Base-by-base conservation (phyloP, 2,113 vertebrate species). In the Hemiprocne comata region DNA sequence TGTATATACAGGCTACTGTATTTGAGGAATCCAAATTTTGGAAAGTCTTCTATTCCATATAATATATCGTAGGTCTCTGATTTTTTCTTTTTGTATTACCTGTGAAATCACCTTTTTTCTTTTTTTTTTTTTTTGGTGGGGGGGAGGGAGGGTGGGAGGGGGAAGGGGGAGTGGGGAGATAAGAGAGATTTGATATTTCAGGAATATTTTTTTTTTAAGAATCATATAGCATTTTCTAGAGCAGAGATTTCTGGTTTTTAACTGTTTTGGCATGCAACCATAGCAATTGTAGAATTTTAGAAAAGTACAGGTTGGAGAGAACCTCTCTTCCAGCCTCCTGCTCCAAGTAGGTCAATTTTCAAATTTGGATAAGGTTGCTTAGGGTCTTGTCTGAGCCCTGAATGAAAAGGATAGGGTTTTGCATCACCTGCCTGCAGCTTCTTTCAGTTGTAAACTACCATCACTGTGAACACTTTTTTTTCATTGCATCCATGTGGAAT, bases 131-230 rank as follows among this genome's bases (percentile, higher is more conserved):
- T 23, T 18, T 40, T n/a, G 42, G 11, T 15, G 42, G 42, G 42
- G 42, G 42, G 44, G 44, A 16, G 44, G 44, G 6, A 46, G 44
- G 7, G 42, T 15, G 44, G 6, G 2, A 2, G 6, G 5, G 5
- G 11, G 3, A 17, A 5, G 1, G 1, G 0, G 2, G 0, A 11
- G 6, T 13, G 4, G 13, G 6, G 19, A 23, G 2, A 9, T 61
- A 74, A 55, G 2, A 44, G 25, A 42, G 14, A 67, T 62, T 86
- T 71, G 21, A 46, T 12, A 50, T 5, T 34, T 55, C 2, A 17
- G 16, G 25, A 5, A 0, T 1, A 20, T 24, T 24, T 51, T 11
- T 74, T 80, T 79, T 42, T 48, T 2, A 64, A 86, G 24, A 54
- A 44, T 34, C 5, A 19, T 12, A 7, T 31, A 62, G 5, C 24